Percentiles rank a stretch among this genome's conserved stretches.
These are phyloP conservation scores for Galerucella pusilla DNA, from an alignment of 2,888 invertebrate species.

Conservation along the genomic window DNA sequence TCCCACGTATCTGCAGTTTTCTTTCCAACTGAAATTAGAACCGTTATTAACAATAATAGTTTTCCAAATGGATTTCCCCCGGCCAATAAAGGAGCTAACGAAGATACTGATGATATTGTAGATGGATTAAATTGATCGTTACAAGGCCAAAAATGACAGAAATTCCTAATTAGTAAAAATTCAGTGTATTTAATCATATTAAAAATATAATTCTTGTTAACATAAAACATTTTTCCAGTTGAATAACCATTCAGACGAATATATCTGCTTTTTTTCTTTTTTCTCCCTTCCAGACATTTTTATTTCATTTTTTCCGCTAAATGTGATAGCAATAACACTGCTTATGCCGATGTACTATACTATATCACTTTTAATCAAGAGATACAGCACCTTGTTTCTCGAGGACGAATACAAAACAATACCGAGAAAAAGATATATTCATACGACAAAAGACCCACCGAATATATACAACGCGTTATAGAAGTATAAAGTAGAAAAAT, in stretches of 20 bases:
- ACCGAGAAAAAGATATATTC: background rate
- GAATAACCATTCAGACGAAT: conserved; percentile 13
- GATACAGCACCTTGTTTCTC: conserved; percentile 7
- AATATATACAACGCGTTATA: background rate
- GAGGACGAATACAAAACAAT: conserved; percentile 14
- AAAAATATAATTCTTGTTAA: background rate
- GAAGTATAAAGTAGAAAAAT: background rate
- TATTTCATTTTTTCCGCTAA: conserved; percentile 5
- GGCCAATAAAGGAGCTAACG: background rate
- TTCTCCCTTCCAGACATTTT: background rate
- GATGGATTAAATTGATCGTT: background rate
- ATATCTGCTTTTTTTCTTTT: background rate
- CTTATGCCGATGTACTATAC: conserved; percentile 13
- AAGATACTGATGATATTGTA: background rate
- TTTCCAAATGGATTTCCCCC: conserved; percentile 9
- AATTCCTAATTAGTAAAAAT: background rate
- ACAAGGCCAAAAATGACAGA: background rate
- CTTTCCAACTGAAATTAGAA: conserved; percentile 6
- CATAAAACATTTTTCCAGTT: conserved; percentile 15
- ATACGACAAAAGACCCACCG: background rate
- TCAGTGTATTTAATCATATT: background rate
- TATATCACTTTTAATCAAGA: conserved; percentile 14
- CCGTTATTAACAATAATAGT: conserved; percentile 6
- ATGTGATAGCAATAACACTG: conserved; percentile 13
- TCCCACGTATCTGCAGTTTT: conserved; percentile 3